A percentile compares a stretch with the other conserved stretches of the same genome.
Evolutionary conservation across 2,797 vertebrate genomes (phyloP).

Genomic region (Gobio occitaniae): DNA sequence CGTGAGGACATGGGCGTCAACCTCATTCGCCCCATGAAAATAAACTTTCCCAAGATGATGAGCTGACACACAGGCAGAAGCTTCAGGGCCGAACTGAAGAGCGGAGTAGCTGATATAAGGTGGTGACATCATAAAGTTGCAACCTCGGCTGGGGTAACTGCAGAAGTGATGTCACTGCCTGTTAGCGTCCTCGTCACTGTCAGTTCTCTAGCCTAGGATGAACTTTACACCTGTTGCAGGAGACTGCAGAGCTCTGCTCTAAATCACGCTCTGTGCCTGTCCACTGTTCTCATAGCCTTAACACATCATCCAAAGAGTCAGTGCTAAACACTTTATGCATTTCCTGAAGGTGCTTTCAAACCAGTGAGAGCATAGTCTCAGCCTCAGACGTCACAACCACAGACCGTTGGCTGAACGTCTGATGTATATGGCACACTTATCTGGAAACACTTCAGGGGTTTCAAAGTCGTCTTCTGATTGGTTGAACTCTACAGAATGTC

Average conservation of each 20-base stretch:
- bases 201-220: neutral
- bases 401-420: no score
- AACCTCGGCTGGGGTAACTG: neutral
- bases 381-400: no score
- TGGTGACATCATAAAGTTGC: constrained; percentile 23
- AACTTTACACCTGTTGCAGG: constrained; percentile 20
- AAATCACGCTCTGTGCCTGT: neutral
- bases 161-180: constrained; percentile 25
- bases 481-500: no score
- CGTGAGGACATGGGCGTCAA: constrained; percentile 1
- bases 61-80: neutral
- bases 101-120: neutral
- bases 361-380: no score
- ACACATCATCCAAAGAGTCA: neutral
- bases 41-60: neutral
- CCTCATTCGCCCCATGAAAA: constrained; percentile 10
- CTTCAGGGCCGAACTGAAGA: constrained; percentile 31
- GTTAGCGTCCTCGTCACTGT: constrained; percentile 4
- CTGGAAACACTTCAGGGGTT: no score
- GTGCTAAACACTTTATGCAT: neutral
- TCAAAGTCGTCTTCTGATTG: no score
- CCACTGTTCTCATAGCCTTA: neutral
- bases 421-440: no score
- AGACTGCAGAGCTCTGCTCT: constrained; percentile 17
- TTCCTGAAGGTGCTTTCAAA: neutral